These are phyloP conservation scores for Lithobius niger DNA, from an alignment of 1,140 invertebrate species.

Conservation along the genomic window DNA sequence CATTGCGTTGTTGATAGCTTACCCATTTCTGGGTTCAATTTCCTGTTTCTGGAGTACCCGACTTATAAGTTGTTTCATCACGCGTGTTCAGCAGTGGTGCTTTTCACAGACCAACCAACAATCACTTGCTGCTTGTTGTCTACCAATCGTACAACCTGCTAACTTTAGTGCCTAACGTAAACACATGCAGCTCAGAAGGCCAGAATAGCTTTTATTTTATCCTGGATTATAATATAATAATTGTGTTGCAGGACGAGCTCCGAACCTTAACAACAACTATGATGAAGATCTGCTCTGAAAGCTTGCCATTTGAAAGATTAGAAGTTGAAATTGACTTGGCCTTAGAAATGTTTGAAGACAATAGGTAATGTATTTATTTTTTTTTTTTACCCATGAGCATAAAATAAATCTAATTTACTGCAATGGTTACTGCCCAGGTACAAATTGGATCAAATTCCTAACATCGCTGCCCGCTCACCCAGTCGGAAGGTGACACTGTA, in stretches of 20 bases:
- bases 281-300: conserved; percentile 45
- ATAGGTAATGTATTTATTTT: conserved; percentile 32
- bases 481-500: conserved; percentile 55
- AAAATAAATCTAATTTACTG: not conserved
- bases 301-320: conserved; percentile 56
- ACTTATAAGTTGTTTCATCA: no score
- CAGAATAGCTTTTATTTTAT: no score
- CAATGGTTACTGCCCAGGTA: conserved; percentile 31
- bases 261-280: conserved; percentile 60
- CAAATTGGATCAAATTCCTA: conserved; percentile 68
- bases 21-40: no score
- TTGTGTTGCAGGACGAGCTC: conserved; percentile 47
- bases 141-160: no score
- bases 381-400: not conserved
- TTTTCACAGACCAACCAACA: no score
- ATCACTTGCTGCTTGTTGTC: no score
- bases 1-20: no score
- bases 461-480: conserved; percentile 42
- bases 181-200: no score
- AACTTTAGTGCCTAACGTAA: no score
- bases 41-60: no score
- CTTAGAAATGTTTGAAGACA: conserved; percentile 69
- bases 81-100: no score
- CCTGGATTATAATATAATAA: no score
- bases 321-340: conserved; percentile 56